Evolutionary conservation across 2,113 vertebrate genomes (phyloP), one percentile per base, ranked within the genome.

Genomic region (Smithornis capensis): DNA sequence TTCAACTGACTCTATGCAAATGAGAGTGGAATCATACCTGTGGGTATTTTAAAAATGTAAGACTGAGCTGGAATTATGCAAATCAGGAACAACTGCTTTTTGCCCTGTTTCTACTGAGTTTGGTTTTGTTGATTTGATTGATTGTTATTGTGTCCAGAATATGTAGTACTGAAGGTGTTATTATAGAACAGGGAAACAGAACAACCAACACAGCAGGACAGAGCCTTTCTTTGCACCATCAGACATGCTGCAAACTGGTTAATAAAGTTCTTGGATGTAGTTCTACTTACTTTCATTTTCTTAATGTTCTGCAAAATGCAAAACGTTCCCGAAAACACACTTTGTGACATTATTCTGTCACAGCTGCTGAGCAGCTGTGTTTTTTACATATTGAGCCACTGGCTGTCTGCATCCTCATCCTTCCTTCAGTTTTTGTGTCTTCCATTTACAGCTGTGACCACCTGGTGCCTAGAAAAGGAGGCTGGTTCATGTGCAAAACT

Each of bases 221-320:
- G 33, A 38, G 16, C 7, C 25, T 12, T n/a, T 52, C 21, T 9
- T 19, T 1, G 0, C 40, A n/a, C 19, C 7, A 25, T 14, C 12
- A n/a, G 19, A n/a, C 14, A 14, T 12, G 23, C 50, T 65, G 28
- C 59, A 45, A 12, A 52, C 45, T 22, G 37, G 4, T 50, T 38
- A 1, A 1, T 19, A 45, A 57, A 14, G 38, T 38, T 45, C 24
- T n/a, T 38, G n/a, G 24, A 10, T 3, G 1, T 33, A 45, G 19
- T 25, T 71, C 27, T 57, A 21, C 10, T 29, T 28, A 21, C 37
- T 16, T 67, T 21, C 12, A 14, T 59, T 65, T 52, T 25, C 55
- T 56, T 14, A 49, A 27, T 7, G 18, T n/a, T 62, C 62, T 37
- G 31, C 49, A 44, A 44, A 69, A 22, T 18, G 31, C 35, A 37